Percentiles rank a stretch among this genome's conserved stretches.
phyloP scores from a whole-genome alignment of 2,888 invertebrate genomes.

The Resseliella maxima region DNA sequence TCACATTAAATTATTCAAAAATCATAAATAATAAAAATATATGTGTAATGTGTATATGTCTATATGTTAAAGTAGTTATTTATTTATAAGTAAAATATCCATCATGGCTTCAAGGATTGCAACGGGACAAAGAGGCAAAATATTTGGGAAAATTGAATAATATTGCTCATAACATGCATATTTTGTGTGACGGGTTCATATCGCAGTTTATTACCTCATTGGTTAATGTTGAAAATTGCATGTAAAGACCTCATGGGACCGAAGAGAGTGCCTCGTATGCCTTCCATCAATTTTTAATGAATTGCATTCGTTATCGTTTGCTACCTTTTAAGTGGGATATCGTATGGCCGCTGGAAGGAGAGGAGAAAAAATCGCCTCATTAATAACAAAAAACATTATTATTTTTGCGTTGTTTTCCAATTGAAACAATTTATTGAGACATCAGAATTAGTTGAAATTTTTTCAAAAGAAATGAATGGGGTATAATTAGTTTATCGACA shows the following conservation, averaged over 20 bases:
- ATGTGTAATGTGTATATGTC: too few species aligned
- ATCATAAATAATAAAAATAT: slow-evolving; percentile 35
- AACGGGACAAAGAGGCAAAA: not conserved
- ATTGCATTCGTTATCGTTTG: not conserved
- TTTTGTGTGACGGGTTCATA: slow-evolving; percentile 51
- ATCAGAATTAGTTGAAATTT: slow-evolving; percentile 50
- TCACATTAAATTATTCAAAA: slow-evolving; percentile 48
- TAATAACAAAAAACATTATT: not conserved
- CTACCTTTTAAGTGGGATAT: not conserved
- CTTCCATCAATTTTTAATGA: slow-evolving; percentile 33
- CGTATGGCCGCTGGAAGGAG: not conserved
- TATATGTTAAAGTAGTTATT: slow-evolving; percentile 40
- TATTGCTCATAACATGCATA: slow-evolving; percentile 48
- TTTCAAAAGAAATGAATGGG: slow-evolving; percentile 40
- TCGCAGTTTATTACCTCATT: slow-evolving; percentile 43
- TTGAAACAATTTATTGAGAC: slow-evolving; percentile 38
- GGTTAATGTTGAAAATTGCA: slow-evolving; percentile 43
- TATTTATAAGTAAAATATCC: slow-evolving; percentile 35
- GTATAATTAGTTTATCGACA: slow-evolving; percentile 30
- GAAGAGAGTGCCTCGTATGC: slow-evolving; percentile 15
- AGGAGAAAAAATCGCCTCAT: not conserved
- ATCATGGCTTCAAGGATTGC: not conserved
- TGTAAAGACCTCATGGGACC: slow-evolving; percentile 22
- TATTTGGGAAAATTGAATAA: slow-evolving; percentile 36
- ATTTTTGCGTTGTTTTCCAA: not conserved